Evolutionary conservation across 2,113 vertebrate species (phyloP).

Genomic region (Eidolon helvum): DNA sequence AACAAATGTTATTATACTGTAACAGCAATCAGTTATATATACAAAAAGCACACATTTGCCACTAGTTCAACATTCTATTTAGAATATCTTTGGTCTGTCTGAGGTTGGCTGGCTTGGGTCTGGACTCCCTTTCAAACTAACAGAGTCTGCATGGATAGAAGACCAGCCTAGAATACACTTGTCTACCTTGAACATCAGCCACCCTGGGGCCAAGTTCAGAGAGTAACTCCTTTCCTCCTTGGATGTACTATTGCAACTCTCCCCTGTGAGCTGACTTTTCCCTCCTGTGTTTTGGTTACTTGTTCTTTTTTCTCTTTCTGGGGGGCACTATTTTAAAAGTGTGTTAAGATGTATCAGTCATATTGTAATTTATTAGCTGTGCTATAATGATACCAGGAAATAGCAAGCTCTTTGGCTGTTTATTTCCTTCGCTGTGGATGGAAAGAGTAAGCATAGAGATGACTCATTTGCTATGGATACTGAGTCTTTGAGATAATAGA

Average conservation of each 20-base stretch:
- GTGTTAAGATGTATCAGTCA: constrained; percentile 10
- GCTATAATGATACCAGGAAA: constrained; percentile 29
- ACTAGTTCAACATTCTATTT: background rate
- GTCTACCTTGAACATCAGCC: background rate
- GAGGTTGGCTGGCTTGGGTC: background rate
- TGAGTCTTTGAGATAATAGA: constrained; percentile 46
- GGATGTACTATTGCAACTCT: background rate
- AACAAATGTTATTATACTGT: background rate
- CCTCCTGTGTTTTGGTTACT: background rate
- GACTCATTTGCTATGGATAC: constrained; percentile 66
- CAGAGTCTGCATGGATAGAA: background rate
- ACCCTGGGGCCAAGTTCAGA: background rate
- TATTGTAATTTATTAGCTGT: constrained; percentile 42
- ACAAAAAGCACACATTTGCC: background rate
- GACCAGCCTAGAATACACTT: background rate
- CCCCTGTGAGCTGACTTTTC: background rate
- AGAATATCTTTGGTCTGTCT: background rate
- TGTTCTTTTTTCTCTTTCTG: background rate
- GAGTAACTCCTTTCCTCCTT: background rate
- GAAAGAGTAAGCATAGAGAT: constrained; percentile 18
- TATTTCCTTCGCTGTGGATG: constrained; percentile 16
- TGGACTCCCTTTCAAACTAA: background rate
- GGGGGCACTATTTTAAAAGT: background rate
- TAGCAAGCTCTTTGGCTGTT: constrained; percentile 19
- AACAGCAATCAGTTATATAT: background rate